These are phyloP conservation scores for Aphyosemion australe DNA, from an alignment of 2,113 vertebrate species.

Conservation along the genomic window DNA sequence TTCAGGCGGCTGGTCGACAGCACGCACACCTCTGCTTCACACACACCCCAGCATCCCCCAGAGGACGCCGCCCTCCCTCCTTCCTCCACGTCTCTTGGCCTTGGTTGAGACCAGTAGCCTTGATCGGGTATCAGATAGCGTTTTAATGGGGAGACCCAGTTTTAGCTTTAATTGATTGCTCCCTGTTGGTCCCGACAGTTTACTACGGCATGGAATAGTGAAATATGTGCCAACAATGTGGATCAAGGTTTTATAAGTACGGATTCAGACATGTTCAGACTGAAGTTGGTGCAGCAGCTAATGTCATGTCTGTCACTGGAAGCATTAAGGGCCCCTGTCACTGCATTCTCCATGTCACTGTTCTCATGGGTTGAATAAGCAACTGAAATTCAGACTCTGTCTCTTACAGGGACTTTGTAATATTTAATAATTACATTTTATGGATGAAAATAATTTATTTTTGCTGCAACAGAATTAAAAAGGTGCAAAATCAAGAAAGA, in stretches of 20 bases:
- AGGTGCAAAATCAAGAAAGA: no score
- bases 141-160: conserved; percentile 61
- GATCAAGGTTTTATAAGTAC: neutral
- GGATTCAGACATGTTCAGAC: conserved; percentile 3
- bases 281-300: conserved; percentile 7
- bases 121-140: conserved; percentile 55
- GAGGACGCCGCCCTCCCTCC: conserved; percentile 49
- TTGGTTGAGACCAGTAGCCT: conserved; percentile 62
- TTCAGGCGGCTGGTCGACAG: conserved; percentile 70
- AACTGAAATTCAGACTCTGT: conserved; percentile 23
- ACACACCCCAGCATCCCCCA: conserved; percentile 67
- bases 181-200: conserved; percentile 8
- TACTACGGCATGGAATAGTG: conserved; percentile 10
- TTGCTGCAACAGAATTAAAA: no score
- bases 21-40: conserved; percentile 73
- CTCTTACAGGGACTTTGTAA: no score
- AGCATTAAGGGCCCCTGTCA: conserved; percentile 43
- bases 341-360: conserved; percentile 38
- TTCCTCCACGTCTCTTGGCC: conserved; percentile 38
- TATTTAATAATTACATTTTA: no score
- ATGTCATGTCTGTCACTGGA: conserved; percentile 46
- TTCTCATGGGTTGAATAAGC: conserved; percentile 36
- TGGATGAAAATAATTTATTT: no score
- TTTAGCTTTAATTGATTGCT: conserved; percentile 57
- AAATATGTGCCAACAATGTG: conserved; percentile 7